phyloP scores from a whole-genome alignment of 2,797 vertebrate genomes.

The Lacerta bilineata region DNA sequence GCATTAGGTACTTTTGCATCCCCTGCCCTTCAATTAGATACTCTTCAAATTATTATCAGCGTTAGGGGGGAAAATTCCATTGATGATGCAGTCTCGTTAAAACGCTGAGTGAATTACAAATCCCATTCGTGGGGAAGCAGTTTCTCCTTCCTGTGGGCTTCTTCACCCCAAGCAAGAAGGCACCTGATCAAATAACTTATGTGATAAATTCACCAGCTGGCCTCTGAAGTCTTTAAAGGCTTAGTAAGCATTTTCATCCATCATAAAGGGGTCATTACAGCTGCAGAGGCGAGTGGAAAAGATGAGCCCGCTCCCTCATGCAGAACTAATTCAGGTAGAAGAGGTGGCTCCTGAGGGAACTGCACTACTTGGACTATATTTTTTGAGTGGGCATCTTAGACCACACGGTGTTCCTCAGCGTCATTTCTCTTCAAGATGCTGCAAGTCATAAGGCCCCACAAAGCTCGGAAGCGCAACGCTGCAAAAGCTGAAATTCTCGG shows the following conservation, averaged over 20 bases:
- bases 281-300: conserved; percentile 32
- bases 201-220: not conserved
- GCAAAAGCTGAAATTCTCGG: conserved; percentile 47
- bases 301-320: not conserved
- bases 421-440: conserved; percentile 33
- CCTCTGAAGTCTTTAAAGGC: not conserved
- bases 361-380: not conserved
- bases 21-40: not conserved
- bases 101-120: conserved; percentile 1
- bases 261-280: conserved; percentile 25
- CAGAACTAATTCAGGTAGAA: not conserved
- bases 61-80: not conserved
- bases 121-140: not conserved
- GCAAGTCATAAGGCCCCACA: conserved; percentile 1
- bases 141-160: not conserved
- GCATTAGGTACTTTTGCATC: not conserved
- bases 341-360: not conserved
- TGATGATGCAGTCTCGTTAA: not conserved
- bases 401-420: not conserved
- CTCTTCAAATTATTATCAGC: not conserved
- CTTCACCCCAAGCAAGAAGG: not conserved
- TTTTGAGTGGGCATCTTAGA: not conserved
- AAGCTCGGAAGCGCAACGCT: conserved; percentile 60
- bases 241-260: conserved; percentile 24
- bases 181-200: not conserved